Conservation (phyloP, 2,113 vertebrate genomes). For the Aleadryas rufinucha region DNA sequence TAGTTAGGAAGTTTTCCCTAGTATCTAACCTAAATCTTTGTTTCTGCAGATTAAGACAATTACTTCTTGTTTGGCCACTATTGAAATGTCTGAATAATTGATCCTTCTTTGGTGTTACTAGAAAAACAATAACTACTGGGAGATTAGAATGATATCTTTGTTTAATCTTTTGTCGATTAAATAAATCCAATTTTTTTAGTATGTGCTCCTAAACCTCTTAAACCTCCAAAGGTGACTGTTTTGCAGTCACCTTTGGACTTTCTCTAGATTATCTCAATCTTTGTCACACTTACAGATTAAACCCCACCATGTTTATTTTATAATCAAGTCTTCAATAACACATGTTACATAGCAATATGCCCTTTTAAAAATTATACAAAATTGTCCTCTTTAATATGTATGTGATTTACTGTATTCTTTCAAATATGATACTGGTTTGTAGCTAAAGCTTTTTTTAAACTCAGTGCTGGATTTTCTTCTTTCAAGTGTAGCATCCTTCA, state of each 20-base stretch:
- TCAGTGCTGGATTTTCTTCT: background rate
- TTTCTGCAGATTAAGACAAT: background rate
- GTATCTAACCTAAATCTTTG: background rate
- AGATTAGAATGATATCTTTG: background rate
- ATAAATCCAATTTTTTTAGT: background rate
- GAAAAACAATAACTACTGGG: background rate
- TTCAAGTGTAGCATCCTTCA: background rate
- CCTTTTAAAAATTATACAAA: background rate
- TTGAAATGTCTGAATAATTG: background rate
- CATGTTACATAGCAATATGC: rapidly evolving
- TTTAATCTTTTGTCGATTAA: background rate
- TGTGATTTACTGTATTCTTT: background rate
- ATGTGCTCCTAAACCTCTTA: background rate
- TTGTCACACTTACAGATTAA: background rate
- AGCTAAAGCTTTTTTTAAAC: background rate
- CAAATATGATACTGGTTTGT: background rate
- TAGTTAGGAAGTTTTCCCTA: background rate
- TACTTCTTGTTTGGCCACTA: background rate
- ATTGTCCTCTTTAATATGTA: background rate
- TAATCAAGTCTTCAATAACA: background rate
- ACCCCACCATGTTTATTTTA: background rate
- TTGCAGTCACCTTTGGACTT: background rate
- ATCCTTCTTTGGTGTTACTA: background rate
- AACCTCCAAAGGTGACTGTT: too few relatives aligned
- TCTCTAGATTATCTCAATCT: background rate